Evolutionary conservation across 1,140 invertebrate species (phyloP).

Genomic region (Drosophila eugracilis): DNA sequence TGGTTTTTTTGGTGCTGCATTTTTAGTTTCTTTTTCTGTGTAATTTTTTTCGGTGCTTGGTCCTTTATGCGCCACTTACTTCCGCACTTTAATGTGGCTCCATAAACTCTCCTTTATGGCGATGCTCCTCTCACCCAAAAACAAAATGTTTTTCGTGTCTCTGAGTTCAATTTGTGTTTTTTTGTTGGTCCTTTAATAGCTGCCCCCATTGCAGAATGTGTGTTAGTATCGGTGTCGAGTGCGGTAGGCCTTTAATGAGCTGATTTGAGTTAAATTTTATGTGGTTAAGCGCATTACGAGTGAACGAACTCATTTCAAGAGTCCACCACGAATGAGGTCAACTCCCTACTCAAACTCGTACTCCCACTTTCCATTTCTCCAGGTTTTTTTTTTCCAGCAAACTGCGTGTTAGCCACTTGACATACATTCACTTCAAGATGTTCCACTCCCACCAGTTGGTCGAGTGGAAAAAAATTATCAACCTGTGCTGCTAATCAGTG

Average conservation of each 20-base stretch:
- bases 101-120: constrained; percentile 75
- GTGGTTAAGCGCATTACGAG: constrained; percentile 73
- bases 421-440: constrained; percentile 41
- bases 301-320: constrained; percentile 37
- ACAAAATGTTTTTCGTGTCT: constrained; percentile 59
- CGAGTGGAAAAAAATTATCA: constrained; percentile 19
- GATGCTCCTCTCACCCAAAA: constrained; percentile 42
- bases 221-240: constrained; percentile 60
- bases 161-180: constrained; percentile 17
- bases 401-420: constrained; percentile 27
- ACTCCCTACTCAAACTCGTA: constrained; percentile 19
- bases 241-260: constrained; percentile 76
- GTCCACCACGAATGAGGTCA: constrained; percentile 36
- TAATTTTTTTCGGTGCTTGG: constrained; percentile 24
- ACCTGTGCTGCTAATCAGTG: constrained; percentile 40
- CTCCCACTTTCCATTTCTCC: constrained; percentile 18
- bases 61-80: constrained; percentile 71
- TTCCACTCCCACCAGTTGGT: constrained; percentile 1
- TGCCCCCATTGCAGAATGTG: constrained; percentile 41
- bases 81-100: constrained; percentile 75
- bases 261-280: constrained; percentile 82
- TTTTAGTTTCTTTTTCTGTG: constrained; percentile 53
- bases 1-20: constrained; percentile 37
- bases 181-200: constrained; percentile 14
- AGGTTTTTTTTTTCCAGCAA: constrained; percentile 7